phyloP scores from a whole-genome alignment of 2,888 invertebrate species.

The Clepsis dumicolana region DNA sequence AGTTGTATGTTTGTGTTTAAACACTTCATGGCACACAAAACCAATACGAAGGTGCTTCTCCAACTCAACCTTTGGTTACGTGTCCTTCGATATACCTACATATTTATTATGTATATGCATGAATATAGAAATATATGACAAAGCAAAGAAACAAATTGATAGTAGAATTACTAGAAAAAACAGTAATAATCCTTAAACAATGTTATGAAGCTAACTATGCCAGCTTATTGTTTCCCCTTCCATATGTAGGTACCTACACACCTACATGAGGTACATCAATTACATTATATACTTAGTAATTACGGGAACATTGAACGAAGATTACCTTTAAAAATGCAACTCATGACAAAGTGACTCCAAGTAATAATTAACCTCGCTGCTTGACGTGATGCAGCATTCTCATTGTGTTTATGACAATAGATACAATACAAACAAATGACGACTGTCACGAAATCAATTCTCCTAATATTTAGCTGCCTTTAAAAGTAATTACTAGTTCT shows the following conservation, averaged over 20 bases:
- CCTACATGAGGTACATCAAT: too few species aligned
- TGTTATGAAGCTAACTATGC: neutral
- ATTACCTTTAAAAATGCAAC: neutral
- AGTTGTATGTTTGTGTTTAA: too few species aligned
- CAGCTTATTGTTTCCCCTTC: neutral
- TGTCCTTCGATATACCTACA: too few species aligned
- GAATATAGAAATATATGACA: too few species aligned
- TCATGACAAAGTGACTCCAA: conserved; percentile 4
- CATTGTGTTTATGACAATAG: conserved; percentile 2
- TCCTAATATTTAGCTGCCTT: neutral
- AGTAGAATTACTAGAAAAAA: neutral
- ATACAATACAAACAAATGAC: neutral
- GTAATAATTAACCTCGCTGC: conserved; percentile 9
- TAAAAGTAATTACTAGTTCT: neutral
- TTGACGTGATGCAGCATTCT: neutral
- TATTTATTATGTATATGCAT: too few species aligned
- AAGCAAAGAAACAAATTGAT: neutral
- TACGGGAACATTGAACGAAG: neutral
- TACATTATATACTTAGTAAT: too few species aligned
- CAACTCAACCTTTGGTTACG: too few species aligned
- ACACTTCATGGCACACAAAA: too few species aligned
- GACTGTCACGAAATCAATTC: neutral
- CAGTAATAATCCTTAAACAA: neutral
- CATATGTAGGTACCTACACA: neutral
- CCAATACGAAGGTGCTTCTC: too few species aligned